Base-by-base conservation (phyloP, 53 echinoderm and acorn worm species). In the Actinopyga echinites region DNA sequence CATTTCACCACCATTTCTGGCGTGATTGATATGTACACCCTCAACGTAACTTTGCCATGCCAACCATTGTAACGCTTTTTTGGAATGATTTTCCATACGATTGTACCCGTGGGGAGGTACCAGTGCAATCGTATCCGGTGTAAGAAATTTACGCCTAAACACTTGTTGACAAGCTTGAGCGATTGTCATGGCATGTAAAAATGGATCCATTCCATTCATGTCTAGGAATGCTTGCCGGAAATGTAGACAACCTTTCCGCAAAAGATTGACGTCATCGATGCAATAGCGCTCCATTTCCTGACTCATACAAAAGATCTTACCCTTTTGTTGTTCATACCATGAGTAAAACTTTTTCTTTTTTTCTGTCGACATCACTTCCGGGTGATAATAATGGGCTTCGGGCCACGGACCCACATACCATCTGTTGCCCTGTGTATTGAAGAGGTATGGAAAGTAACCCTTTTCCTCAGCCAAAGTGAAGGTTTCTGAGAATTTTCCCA, bases 1-100 rank as follows among this genome's bases (percentile, higher is more conserved):
- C 15, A 17, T 61, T 79, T 85, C 79, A 4, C 89, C 69, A 0
- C 80, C 89, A 33, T 89, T 89, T 38, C 59, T 57, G 2, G 89
- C 84, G 61, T 89, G 85, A 34, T 55, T 9, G 49, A 89, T 89
- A n/a, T 49, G 19, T 19, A 88, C 56, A 35, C 65, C 78, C 35
- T 33, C 11, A 1, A n/a, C 24, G 6, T 83, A 35, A 26, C 74
- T 34, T 31, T 33, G 9, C 75, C 83, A 83, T 35, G 58, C 59
- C 21, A 83, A 38, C 83, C 83, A 83, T 10, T 53, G 7, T 45
- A 75, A 19, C 65, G 88, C 75, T 54, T 86, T 86, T 37, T 30
- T 61, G 30, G 85, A 85, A 31, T 85, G 54, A 33, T 63, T 65
- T 26, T 85, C n/a, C 65, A 31, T 55, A 7, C 36, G 20, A 6